These are phyloP conservation scores for Graphium colonna DNA, from an alignment of 2,888 invertebrate species.

Conservation along the genomic window DNA sequence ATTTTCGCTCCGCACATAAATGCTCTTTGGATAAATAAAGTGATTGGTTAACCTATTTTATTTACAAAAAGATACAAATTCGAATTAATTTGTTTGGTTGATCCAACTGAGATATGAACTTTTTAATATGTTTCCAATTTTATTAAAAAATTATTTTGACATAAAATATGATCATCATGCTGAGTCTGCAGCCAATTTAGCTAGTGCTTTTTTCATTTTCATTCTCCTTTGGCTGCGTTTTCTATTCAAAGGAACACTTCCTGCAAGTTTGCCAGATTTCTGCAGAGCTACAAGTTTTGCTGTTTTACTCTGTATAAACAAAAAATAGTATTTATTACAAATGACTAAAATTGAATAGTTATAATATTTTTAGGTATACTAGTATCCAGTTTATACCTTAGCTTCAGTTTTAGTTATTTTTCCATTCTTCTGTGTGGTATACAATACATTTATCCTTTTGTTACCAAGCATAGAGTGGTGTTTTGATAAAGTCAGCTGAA, in stretches of 20 bases:
- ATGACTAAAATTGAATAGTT: too few species aligned
- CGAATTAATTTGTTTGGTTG: too few species aligned
- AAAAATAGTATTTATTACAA: slow-evolving; percentile 4
- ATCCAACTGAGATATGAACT: too few species aligned
- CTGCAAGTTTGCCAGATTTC: slow-evolving; percentile 62
- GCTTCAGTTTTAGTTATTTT: slow-evolving; percentile 59
- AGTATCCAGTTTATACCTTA: slow-evolving; percentile 58
- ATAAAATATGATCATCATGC: not conserved
- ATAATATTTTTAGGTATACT: too few species aligned
- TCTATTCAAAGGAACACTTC: slow-evolving; percentile 55
- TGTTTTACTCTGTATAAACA: slow-evolving; percentile 55
- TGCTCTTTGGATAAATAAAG: too few species aligned
- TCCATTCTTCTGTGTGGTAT: slow-evolving; percentile 60
- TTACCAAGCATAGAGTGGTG: slow-evolving; percentile 71
- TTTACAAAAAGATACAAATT: too few species aligned
- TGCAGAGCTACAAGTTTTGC: slow-evolving; percentile 68
- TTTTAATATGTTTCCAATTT: too few species aligned
- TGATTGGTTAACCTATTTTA: too few species aligned
- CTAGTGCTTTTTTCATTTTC: slow-evolving; percentile 56
- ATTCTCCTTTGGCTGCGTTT: slow-evolving; percentile 63
- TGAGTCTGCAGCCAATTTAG: slow-evolving; percentile 34
- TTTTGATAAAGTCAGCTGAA: slow-evolving; percentile 66
- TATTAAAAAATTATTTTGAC: not conserved
- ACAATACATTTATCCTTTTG: slow-evolving; percentile 66
- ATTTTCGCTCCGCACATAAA: too few species aligned